A percentile compares a stretch with the other conserved stretches of the same genome.
These are phyloP conservation scores for Acanthosepion pharaonis DNA, from an alignment of 2,888 invertebrate genomes.

Conservation along the genomic window DNA sequence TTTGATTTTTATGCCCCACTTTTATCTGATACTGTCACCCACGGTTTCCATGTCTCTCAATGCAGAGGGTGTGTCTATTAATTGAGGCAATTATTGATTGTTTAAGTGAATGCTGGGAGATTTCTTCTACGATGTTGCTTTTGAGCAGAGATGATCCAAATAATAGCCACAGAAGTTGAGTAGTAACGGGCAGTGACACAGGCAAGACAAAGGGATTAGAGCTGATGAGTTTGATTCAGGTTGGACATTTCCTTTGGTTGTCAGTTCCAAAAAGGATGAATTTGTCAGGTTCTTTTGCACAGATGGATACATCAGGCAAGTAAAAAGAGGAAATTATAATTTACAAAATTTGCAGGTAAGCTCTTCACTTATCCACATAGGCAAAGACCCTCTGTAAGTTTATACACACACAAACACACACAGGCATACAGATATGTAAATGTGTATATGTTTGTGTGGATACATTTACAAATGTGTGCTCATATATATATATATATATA, in stretches of 20 bases:
- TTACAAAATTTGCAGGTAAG: not conserved
- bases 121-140: not conserved
- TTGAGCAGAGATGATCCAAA: not conserved
- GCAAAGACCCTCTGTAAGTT: no score
- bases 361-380: not conserved
- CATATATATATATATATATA: no score
- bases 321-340: not conserved
- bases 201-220: not conserved
- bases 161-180: not conserved
- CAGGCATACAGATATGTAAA: not conserved
- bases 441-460: not conserved
- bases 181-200: not conserved
- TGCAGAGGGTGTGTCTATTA: not conserved
- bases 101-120: not conserved
- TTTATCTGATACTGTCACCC: not conserved
- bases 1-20: not conserved
- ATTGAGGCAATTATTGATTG: not conserved
- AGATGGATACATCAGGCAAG: no score
- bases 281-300: no score
- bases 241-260: not conserved
- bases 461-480: no score
- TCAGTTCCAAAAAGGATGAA: no score
- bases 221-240: not conserved
- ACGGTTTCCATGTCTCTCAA: conserved; percentile 18
- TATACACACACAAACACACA: not conserved